Percentiles rank a stretch among this genome's conserved stretches.
phyloP scores from a whole-genome alignment of 2,113 vertebrate genomes.

The Isichthys henryi region DNA sequence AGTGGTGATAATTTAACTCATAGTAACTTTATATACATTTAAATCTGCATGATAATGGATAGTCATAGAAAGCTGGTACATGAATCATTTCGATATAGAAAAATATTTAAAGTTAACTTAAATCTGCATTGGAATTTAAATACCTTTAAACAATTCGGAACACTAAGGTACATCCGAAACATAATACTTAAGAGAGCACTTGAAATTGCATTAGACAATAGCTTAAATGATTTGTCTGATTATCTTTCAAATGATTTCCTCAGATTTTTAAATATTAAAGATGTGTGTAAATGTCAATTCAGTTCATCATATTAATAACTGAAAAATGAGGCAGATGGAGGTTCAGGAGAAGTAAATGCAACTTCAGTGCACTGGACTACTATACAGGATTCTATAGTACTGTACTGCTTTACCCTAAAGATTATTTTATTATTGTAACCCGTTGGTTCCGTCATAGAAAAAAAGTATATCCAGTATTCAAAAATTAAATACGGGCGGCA shows the following conservation, averaged over 20 bases:
- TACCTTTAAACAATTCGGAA: background rate
- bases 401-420: background rate
- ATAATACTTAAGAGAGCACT: background rate
- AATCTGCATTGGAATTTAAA: background rate
- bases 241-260: background rate
- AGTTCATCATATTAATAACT: background rate
- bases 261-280: background rate
- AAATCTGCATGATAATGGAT: background rate
- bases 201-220: background rate
- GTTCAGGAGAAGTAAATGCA: background rate
- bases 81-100: background rate
- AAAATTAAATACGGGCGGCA: background rate
- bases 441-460: background rate
- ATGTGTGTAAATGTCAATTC: background rate
- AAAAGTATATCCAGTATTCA: background rate
- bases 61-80: background rate
- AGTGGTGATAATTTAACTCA: background rate
- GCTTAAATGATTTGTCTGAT: background rate
- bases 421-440: background rate
- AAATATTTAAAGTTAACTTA: background rate
- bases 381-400: background rate
- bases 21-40: background rate
- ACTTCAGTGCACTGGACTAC: background rate
- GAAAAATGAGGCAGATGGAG: background rate
- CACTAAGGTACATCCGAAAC: background rate